Evolutionary conservation across 2,888 invertebrate genomes (phyloP).

Genomic region (Tryphoninae sp.): DNA sequence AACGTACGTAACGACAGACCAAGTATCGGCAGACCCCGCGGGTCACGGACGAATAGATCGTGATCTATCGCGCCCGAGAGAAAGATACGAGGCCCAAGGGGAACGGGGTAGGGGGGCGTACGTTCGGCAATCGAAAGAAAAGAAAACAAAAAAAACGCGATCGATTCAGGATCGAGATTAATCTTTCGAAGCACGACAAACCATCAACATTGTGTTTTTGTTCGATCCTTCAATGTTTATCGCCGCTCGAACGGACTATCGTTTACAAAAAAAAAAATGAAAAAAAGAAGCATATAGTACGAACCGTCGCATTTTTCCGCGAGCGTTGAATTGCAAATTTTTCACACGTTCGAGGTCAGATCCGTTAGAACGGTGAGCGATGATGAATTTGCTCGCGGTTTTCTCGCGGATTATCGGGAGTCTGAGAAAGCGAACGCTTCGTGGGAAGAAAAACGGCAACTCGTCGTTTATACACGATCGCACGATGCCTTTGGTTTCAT

Average conservation of each 20-base stretch:
- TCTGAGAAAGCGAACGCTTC: conserved; percentile 34
- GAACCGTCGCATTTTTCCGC: not conserved
- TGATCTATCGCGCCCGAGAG: conserved; percentile 39
- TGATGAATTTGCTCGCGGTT: conserved; percentile 45
- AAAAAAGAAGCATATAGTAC: not conserved
- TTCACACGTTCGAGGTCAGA: conserved; percentile 50
- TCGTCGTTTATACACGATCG: conserved; percentile 36
- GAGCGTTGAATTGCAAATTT: conserved; percentile 20
- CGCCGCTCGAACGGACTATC: not conserved
- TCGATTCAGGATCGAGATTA: not conserved
- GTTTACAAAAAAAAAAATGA: not conserved
- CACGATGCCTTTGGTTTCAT: conserved; percentile 31
- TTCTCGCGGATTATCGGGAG: conserved; percentile 37
- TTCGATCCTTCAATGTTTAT: not conserved
- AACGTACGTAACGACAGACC: not conserved
- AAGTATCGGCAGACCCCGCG: conserved; percentile 13
- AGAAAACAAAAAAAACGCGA: not conserved
- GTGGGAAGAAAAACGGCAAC: conserved; percentile 54
- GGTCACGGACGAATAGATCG: conserved; percentile 38
- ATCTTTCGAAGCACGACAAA: not conserved
- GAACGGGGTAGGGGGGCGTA: not conserved
- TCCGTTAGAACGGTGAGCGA: conserved; percentile 50
- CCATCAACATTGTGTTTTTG: not conserved
- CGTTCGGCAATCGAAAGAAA: conserved; percentile 19
- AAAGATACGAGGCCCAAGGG: conserved; percentile 9